phyloP scores from a whole-genome alignment of 2,797 vertebrate genomes.

The Crocidura indochinensis region DNA sequence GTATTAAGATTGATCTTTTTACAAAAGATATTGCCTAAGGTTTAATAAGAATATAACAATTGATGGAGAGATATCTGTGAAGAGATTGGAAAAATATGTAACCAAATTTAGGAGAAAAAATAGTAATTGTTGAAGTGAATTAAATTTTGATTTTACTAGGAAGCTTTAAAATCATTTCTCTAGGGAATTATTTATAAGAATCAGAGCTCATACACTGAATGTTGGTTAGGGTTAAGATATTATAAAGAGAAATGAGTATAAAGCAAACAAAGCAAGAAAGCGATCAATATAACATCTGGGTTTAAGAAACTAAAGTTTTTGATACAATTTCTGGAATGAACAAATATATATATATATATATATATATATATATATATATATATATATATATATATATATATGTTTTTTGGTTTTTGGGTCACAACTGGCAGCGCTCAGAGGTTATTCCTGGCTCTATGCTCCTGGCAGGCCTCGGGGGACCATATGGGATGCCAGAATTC shows the following conservation, averaged over 20 bases:
- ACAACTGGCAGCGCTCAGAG: no score
- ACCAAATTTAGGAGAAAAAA: background rate
- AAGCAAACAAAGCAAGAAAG: no score
- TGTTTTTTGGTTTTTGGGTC: no score
- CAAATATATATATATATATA: no score
- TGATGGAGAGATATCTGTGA: background rate
- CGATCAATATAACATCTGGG: no score
- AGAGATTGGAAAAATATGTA: background rate
- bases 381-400: no score
- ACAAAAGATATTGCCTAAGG: background rate
- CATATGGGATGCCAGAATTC: no score
- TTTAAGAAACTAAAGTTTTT: no score
- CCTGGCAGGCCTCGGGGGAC: no score
- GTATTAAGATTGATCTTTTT: background rate
- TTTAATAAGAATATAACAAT: background rate
- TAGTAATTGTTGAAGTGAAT: background rate
- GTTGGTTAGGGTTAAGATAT: background rate
- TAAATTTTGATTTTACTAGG: background rate
- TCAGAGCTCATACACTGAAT: background rate
- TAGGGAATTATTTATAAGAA: background rate
- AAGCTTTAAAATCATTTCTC: background rate
- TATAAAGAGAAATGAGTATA: background rate
- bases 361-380: no score
- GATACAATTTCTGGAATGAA: no score
- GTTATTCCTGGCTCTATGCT: no score